Percentiles rank a stretch among this genome's conserved stretches.
These are phyloP conservation scores for Variabilichromis moorii DNA, from an alignment of 2,113 vertebrate species.

Conservation along the genomic window DNA sequence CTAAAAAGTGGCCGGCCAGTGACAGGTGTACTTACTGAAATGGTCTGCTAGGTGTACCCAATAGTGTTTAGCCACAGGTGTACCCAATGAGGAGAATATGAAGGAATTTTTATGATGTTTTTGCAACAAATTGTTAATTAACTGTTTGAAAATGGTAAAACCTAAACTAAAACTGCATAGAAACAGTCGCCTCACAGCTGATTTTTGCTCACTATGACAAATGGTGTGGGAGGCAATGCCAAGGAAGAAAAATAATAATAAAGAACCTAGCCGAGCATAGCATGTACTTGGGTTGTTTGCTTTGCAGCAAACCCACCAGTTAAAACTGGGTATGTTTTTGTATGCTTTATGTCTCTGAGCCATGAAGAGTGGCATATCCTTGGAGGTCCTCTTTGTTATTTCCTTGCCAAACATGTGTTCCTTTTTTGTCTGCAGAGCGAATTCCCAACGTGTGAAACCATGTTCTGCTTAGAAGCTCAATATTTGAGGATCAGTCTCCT, in stretches of 20 bases:
- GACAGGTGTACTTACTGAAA: neutral
- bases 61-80: neutral
- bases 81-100: neutral
- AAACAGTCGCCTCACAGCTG: neutral
- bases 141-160: neutral
- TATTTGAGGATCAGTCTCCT: neutral
- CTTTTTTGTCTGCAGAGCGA: neutral
- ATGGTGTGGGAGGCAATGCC: neutral
- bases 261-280: neutral
- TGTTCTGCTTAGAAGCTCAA: conserved; percentile 12
- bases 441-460: neutral
- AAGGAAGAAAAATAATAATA: neutral
- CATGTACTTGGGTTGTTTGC: neutral
- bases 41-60: neutral
- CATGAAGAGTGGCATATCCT: neutral
- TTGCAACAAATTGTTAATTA: neutral
- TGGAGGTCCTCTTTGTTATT: neutral
- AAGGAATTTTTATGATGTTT: neutral
- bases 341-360: neutral
- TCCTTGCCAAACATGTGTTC: conserved; percentile 25
- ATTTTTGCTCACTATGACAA: neutral
- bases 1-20: neutral
- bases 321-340: neutral
- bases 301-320: neutral
- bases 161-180: neutral